Evolutionary conservation across 2,797 vertebrate species (phyloP).

Genomic region (Ptychobarbus kaznakovi): DNA sequence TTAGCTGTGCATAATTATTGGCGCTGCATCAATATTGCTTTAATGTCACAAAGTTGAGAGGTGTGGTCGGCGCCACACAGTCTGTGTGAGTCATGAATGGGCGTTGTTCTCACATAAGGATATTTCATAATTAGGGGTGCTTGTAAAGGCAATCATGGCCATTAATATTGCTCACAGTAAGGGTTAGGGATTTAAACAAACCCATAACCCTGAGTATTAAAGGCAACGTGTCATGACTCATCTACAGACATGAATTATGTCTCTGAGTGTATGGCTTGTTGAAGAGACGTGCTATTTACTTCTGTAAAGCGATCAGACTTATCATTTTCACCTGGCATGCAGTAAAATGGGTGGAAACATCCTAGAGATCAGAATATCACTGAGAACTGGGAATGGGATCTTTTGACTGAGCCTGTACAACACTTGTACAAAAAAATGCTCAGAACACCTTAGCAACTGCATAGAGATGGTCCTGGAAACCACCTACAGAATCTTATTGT

Average conservation of each 20-base stretch:
- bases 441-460: background rate
- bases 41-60: conserved; percentile 36
- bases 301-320: background rate
- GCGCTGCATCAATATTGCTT: conserved; percentile 19
- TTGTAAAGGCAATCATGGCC: conserved; percentile 34
- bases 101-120: conserved; percentile 34
- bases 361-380: background rate
- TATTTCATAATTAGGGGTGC: conserved; percentile 34
- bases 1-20: conserved; percentile 43
- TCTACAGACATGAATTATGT: conserved; percentile 3
- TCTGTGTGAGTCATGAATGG: conserved; percentile 34
- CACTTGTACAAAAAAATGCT: background rate
- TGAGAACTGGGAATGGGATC: background rate
- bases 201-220: conserved; percentile 21
- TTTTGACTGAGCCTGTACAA: background rate
- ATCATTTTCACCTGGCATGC: conserved; percentile 5
- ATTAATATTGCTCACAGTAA: conserved; percentile 24
- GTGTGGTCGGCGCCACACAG: conserved; percentile 41
- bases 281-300: conserved; percentile 9
- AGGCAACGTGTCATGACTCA: background rate
- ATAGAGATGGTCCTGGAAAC: background rate
- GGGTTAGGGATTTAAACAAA: conserved; percentile 27
- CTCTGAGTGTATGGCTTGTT: background rate
- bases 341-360: conserved; percentile 3
- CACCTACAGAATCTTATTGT: background rate